phyloP scores from a whole-genome alignment of 2,113 vertebrate species.

The Emydura subglobosa region DNA sequence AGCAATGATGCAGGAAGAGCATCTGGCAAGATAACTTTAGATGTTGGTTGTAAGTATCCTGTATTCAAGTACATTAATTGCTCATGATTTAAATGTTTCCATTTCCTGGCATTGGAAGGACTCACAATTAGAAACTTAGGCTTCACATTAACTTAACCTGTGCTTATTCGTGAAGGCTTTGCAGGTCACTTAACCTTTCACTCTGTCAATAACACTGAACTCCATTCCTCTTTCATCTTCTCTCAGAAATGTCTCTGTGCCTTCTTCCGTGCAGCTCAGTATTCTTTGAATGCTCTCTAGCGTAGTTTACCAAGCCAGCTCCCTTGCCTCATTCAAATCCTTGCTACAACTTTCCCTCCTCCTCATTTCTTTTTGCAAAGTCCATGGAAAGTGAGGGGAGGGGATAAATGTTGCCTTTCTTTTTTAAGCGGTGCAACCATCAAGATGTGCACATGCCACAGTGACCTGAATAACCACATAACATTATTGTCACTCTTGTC shows the following conservation, averaged over 20 bases:
- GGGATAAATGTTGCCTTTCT: not conserved
- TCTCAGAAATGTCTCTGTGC: not conserved
- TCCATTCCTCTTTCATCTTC: not conserved
- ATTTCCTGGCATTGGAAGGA: not conserved
- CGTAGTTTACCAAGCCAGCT: not conserved
- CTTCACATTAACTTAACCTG: not conserved
- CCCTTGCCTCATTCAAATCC: not conserved
- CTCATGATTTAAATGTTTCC: not conserved
- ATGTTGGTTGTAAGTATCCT: constrained; percentile 91
- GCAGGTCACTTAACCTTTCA: not conserved
- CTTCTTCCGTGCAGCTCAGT: not conserved
- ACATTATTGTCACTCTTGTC: not conserved
- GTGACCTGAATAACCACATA: not conserved
- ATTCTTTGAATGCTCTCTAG: not conserved
- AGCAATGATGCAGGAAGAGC: constrained; percentile 89
- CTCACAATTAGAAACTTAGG: not conserved
- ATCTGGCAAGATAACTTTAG: constrained; percentile 88
- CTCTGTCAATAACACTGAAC: not conserved
- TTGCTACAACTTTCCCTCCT: not conserved
- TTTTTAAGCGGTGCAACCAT: not conserved
- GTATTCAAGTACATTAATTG: not conserved
- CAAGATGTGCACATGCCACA: not conserved
- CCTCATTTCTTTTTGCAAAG: not conserved
- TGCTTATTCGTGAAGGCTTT: not conserved
- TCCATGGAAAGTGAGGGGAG: not conserved